Evolutionary conservation across 2,113 vertebrate species (phyloP).

Genomic region (Terrapene triunguis): DNA sequence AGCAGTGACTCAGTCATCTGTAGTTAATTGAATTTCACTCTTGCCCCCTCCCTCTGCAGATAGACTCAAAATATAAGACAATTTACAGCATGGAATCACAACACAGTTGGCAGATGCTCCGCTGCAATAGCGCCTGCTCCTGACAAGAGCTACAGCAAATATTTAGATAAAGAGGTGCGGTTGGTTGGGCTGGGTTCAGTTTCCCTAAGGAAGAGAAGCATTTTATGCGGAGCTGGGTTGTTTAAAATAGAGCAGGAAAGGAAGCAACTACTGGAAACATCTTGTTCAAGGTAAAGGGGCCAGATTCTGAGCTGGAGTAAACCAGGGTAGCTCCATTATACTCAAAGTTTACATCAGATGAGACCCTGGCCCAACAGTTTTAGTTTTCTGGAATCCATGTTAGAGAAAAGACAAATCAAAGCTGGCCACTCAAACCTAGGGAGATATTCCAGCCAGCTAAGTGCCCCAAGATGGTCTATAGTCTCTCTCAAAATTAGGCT

Average conservation of each 20-base stretch:
- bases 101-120: neutral
- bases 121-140: neutral
- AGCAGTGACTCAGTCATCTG: slow-evolving; percentile 54
- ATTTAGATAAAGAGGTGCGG: neutral
- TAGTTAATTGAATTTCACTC: slow-evolving; percentile 62
- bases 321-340: neutral
- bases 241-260: neutral
- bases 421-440: neutral
- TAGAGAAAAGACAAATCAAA: neutral
- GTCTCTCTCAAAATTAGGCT: neutral
- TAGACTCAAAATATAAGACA: neutral
- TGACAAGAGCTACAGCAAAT: neutral
- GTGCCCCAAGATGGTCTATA: neutral
- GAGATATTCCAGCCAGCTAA: neutral
- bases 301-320: neutral
- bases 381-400: neutral
- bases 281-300: neutral
- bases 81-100: neutral
- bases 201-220: neutral
- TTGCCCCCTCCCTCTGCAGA: slow-evolving; percentile 42
- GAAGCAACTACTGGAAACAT: neutral
- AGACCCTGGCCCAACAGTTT: accelerated
- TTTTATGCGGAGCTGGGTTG: neutral
- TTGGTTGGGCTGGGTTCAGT: neutral
- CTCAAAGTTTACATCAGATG: neutral